Evolutionary conservation across 1,140 invertebrate species (phyloP), one percentile per base, ranked within the genome.

Genomic region (Calephelis nemesis): DNA sequence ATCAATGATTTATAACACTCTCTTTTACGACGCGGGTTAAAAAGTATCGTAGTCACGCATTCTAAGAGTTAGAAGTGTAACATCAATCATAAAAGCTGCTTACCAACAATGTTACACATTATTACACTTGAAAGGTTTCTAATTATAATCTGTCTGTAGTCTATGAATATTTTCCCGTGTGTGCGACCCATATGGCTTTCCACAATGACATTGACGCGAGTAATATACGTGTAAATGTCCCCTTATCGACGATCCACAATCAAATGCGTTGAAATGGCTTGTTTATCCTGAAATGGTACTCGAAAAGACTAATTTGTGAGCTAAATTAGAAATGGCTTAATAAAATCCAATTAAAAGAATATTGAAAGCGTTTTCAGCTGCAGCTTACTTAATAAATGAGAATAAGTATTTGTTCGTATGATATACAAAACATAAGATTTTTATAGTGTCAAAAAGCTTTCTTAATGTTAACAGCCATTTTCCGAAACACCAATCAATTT

Each of bases 221-320:
- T 60, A 60, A 60, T 60, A 60, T 60, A 60, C 58, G 58, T 60
- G 30, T 60, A 60, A 60, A 60, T 60, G 58, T 10, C 7, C 58
- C 30, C 58, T 60, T 60, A 60, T 60, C 58, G 58, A 60, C 58
- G 39, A 60, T 12, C 58, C 58, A 60, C 58, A 60, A 60, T 60
- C 58, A 60, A 60, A 60, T 40, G 30, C 58, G 58, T 60, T 60
- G 58, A 60, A 60, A 60, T 60, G 58, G 58, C 58, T 60, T 60
- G 58, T 60, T 60, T 60, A 60, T 60, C 12, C 30, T 40, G 58
- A 40, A 60, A 60, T 60, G 30, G 30, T 60, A 60, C 12, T 60
- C 58, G 4, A 60, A 60, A 60, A 60, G 58, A 42, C 58, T 40
- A 60, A 60, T 40, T 42, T 60, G 58, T 40, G 54, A 60, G 30